Evolutionary conservation across 2,888 invertebrate genomes (phyloP), one percentile per base, ranked within the genome.

Genomic region (Lepidonotus clava): DNA sequence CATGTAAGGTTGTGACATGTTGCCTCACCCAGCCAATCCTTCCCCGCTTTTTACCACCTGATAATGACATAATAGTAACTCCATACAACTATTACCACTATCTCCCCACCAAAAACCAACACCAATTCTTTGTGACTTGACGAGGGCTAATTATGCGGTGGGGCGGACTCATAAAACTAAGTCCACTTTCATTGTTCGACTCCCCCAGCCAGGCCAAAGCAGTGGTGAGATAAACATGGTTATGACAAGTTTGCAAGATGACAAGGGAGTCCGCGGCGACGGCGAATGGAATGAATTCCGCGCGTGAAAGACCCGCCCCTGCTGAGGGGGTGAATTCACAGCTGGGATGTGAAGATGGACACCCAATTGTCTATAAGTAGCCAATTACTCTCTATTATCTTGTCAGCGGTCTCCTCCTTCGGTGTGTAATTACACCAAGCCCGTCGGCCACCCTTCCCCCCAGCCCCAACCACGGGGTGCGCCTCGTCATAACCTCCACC

Each of bases 281-380:
- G 71, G 67, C n/a, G 8, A 38, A 21, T 71, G 34, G 36, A n/a
- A n/a, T n/a, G n/a, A n/a, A n/a, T n/a, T n/a, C n/a, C n/a, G n/a
- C n/a, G n/a, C n/a, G 36, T 34, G 21, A 38, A 14, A 34, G 71
- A 34, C 36, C 14, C 36, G n/a, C n/a, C n/a, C n/a, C n/a, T n/a
- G n/a, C n/a, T 51, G 1, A 80, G 51, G 46, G 46, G 80, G 24
- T 1, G 51, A 24, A 11, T 32, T 46, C 28, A 80, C 80, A 46
- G 41, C 46, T 46, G 80, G 80, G 41, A 46, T 28, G 80, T 80
- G 80, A 80, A 51, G 41, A 46, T 28, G 80, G 46, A 80, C 46
- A 80, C 80, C 51, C 46, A 21, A 41, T 46, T 80, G 80, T 80
- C 46, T 80, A 21, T 80, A 46, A 80, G 80, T 51, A 51, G 28